A percentile compares a stretch with the other conserved stretches of the same genome.
These are phyloP conservation scores for Artemisiospiza belli DNA, from an alignment of 2,113 vertebrate species.

Conservation along the genomic window DNA sequence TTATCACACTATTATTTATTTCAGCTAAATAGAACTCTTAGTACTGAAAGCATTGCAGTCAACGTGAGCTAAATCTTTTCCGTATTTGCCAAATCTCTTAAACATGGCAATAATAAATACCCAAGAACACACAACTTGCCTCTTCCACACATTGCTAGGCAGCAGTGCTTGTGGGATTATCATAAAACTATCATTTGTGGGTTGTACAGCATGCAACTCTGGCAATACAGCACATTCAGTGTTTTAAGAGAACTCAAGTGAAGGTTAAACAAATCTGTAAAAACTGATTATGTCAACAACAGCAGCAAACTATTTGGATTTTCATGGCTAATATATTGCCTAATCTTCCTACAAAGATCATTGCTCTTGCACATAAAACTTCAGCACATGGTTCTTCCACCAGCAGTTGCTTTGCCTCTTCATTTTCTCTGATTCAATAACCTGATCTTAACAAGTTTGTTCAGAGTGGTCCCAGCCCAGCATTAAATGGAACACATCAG, in stretches of 20 bases:
- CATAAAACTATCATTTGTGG: neutral
- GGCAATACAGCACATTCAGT: neutral
- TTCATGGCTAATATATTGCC: neutral
- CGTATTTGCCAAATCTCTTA: neutral
- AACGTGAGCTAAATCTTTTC: neutral
- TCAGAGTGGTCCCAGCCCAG: neutral
- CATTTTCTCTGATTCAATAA: neutral
- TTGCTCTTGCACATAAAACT: neutral
- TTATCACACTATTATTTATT: neutral
- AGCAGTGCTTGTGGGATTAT: neutral
- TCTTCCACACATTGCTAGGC: neutral
- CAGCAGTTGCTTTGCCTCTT: neutral
- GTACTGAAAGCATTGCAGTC: neutral
- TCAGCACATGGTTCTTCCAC: neutral
- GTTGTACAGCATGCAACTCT: neutral
- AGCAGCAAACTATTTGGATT: neutral
- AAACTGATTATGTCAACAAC: neutral
- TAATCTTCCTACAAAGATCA: neutral
- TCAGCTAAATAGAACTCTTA: neutral
- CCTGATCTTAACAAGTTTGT: neutral
- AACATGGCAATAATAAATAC: neutral
- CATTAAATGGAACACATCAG: neutral
- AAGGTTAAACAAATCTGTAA: neutral
- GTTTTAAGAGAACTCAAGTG: neutral
- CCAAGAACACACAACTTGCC: neutral